Evolutionary conservation across 2,888 invertebrate species (phyloP).

Genomic region (Meta bourneti): DNA sequence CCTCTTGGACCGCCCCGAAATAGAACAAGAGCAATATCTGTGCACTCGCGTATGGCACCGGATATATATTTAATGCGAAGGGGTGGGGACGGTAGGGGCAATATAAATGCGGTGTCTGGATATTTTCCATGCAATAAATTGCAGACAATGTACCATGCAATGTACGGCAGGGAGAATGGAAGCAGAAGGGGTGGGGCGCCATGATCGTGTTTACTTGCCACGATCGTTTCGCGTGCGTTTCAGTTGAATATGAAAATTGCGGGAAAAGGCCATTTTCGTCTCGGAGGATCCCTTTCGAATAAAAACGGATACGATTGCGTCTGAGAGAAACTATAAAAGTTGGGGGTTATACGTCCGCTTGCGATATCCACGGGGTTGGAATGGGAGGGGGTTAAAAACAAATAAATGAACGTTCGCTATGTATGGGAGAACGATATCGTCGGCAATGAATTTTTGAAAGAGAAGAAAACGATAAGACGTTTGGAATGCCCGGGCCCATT

Average conservation of each 20-base stretch:
- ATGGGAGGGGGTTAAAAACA: not conserved
- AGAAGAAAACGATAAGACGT: slow-evolving; percentile 24
- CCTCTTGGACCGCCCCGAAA: not conserved
- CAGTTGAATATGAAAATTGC: slow-evolving; percentile 38
- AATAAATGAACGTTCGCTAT: slow-evolving; percentile 1
- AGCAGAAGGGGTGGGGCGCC: not conserved
- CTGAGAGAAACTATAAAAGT: slow-evolving; percentile 32
- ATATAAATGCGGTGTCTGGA: slow-evolving; percentile 54
- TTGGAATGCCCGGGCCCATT: not conserved
- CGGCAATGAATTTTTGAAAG: slow-evolving; percentile 28
- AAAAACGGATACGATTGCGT: slow-evolving; percentile 40
- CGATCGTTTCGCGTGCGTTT: slow-evolving; percentile 20
- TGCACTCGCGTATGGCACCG: slow-evolving; percentile 25
- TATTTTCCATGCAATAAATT: slow-evolving; percentile 27
- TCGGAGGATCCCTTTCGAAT: slow-evolving; percentile 42
- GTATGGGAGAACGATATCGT: slow-evolving; percentile 15
- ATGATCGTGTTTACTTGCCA: slow-evolving; percentile 15
- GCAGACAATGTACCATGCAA: slow-evolving; percentile 16
- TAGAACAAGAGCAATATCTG: slow-evolving; percentile 57
- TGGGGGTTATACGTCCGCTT: not conserved
- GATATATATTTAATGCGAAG: slow-evolving; percentile 28
- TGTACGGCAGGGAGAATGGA: not conserved
- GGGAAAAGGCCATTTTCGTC: slow-evolving; percentile 36
- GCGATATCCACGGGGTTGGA: not conserved
- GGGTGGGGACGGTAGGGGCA: slow-evolving; percentile 25